phyloP scores from a whole-genome alignment of 2,888 invertebrate species.

The Polyploca ridens region DNA sequence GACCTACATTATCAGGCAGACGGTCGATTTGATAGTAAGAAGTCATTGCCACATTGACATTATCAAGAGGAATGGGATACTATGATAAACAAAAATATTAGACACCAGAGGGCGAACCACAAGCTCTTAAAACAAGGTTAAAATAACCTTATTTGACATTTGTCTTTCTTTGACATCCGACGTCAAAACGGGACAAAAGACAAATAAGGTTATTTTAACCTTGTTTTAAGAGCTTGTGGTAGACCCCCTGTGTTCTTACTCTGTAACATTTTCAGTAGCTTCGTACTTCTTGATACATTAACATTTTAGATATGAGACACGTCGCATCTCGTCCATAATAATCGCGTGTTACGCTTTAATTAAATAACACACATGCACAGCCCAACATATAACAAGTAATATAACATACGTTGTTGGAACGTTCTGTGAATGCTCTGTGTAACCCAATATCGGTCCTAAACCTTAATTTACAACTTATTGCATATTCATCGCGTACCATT shows the following conservation, averaged over 20 bases:
- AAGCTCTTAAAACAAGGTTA: no score
- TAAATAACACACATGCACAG: slow-evolving; percentile 10
- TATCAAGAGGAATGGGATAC: no score
- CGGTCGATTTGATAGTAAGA: no score
- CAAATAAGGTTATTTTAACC: no score
- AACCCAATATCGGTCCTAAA: slow-evolving; percentile 36
- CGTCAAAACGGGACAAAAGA: no score
- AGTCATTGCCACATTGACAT: no score
- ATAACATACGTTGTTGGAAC: slow-evolving; percentile 14
- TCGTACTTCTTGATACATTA: slow-evolving; percentile 2
- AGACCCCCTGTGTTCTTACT: not conserved
- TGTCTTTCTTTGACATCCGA: no score
- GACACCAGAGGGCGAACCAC: no score
- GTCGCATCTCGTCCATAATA: slow-evolving; percentile 24
- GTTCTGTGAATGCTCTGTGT: slow-evolving; percentile 17
- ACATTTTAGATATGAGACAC: slow-evolving; percentile 24
- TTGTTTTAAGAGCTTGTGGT: no score
- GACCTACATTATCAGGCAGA: no score
- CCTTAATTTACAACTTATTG: slow-evolving; percentile 32
- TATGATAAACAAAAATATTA: no score
- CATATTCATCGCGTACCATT: slow-evolving; percentile 40
- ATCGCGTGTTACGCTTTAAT: slow-evolving; percentile 27
- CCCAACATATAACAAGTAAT: not conserved
- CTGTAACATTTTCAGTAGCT: not conserved
- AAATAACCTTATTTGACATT: no score